These are phyloP conservation scores for Zoroaster sp. DNA, from an alignment of 53 echinoderm and acorn worm genomes.

Conservation along the genomic window DNA sequence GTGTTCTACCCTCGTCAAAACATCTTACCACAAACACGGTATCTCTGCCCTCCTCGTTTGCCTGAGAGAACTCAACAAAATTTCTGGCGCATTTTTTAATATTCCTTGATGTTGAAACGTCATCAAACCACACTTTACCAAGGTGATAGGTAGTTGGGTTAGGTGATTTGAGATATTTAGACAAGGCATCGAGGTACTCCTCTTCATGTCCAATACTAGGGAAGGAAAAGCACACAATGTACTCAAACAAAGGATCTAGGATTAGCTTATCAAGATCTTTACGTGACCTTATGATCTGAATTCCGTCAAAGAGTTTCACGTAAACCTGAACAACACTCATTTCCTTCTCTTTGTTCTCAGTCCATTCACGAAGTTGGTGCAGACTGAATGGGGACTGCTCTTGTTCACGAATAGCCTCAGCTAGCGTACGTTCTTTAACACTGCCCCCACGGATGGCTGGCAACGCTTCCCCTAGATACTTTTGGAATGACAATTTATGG, in stretches of 20 bases:
- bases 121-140: constrained; percentile 4
- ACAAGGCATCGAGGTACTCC: background rate
- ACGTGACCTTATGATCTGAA: constrained; percentile 18
- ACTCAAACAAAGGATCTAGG: background rate
- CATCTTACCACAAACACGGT: constrained; percentile 23
- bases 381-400: constrained; percentile 29
- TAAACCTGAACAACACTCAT: constrained; percentile 26
- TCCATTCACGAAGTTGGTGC: constrained; percentile 20
- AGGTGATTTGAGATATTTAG: background rate
- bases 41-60: background rate
- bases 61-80: constrained; percentile 41
- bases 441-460: constrained; percentile 36
- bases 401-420: background rate
- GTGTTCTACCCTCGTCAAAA: background rate
- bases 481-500: constrained; percentile 10
- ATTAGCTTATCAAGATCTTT: constrained; percentile 19
- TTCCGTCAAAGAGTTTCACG: background rate
- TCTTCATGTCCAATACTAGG: background rate
- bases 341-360: constrained; percentile 1
- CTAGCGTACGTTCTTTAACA: constrained; percentile 23
- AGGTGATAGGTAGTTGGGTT: background rate
- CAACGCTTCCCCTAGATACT: constrained; percentile 1
- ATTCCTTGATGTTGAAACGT: background rate
- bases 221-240: constrained; percentile 20
- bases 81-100: background rate